These are phyloP conservation scores for Sylvicapra grimmia DNA, from an alignment of 2,113 vertebrate genomes.

Conservation along the genomic window DNA sequence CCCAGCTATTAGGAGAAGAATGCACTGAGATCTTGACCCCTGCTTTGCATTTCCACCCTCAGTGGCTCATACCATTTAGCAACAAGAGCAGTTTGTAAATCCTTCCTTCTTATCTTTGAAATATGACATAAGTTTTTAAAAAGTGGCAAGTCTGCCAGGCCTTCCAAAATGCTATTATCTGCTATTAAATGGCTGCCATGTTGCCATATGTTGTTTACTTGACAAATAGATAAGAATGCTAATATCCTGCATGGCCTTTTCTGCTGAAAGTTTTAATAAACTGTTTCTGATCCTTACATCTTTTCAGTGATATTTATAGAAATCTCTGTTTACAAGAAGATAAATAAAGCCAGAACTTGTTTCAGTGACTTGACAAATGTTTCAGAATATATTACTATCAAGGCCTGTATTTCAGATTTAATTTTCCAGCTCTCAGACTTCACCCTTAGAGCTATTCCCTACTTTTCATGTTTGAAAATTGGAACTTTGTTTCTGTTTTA, in stretches of 20 bases:
- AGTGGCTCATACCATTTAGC: neutral
- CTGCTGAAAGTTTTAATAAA: constrained; percentile 14
- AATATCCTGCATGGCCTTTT: neutral
- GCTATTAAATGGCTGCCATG: neutral
- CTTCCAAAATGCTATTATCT: neutral
- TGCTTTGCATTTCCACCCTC: neutral
- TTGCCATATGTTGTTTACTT: neutral
- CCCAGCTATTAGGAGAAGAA: neutral
- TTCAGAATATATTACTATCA: neutral
- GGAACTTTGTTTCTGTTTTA: neutral
- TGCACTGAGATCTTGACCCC: neutral
- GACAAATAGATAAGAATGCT: neutral
- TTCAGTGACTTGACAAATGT: neutral
- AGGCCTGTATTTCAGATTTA: neutral
- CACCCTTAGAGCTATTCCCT: neutral
- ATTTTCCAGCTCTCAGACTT: constrained; percentile 15
- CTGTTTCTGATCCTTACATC: neutral
- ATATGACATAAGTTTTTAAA: neutral
- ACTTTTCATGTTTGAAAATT: neutral
- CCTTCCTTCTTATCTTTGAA: neutral
- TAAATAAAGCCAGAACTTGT: neutral
- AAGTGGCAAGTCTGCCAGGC: neutral
- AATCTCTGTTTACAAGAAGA: neutral
- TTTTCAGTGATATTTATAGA: neutral
- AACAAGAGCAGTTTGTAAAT: neutral